Conservation (phyloP, 2,113 vertebrate species). For the Eolophus roseicapilla region DNA sequence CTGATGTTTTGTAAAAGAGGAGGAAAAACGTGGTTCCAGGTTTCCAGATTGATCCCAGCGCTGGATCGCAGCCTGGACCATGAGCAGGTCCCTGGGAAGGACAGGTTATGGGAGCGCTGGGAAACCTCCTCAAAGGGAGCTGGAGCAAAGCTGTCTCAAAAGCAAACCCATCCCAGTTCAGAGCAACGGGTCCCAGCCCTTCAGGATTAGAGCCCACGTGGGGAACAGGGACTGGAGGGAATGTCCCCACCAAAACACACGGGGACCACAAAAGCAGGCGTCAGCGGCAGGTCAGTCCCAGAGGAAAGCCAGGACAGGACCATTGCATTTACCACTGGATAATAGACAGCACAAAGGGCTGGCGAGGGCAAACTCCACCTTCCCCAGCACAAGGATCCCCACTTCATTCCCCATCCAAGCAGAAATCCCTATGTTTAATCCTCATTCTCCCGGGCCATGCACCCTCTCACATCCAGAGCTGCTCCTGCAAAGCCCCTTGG, state of each 20-base stretch:
- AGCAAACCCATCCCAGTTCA: too few relatives aligned
- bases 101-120: rapidly evolving
- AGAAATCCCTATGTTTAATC: background rate
- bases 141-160: background rate
- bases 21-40: background rate
- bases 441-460: background rate
- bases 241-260: background rate
- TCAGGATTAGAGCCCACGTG: rapidly evolving
- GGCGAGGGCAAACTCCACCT: background rate
- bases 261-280: background rate
- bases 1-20: background rate
- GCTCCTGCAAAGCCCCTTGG: background rate
- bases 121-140: background rate
- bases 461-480: background rate
- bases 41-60: background rate
- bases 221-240: background rate
- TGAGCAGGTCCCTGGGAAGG: background rate
- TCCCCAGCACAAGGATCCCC: background rate
- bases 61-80: background rate
- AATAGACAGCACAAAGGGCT: background rate
- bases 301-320: background rate
- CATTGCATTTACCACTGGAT: too few relatives aligned
- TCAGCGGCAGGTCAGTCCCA: background rate
- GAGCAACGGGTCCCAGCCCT: background rate
- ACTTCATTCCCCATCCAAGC: background rate